These are phyloP conservation scores for Myotis myotis DNA, from an alignment of 2,797 vertebrate genomes.

Conservation along the genomic window DNA sequence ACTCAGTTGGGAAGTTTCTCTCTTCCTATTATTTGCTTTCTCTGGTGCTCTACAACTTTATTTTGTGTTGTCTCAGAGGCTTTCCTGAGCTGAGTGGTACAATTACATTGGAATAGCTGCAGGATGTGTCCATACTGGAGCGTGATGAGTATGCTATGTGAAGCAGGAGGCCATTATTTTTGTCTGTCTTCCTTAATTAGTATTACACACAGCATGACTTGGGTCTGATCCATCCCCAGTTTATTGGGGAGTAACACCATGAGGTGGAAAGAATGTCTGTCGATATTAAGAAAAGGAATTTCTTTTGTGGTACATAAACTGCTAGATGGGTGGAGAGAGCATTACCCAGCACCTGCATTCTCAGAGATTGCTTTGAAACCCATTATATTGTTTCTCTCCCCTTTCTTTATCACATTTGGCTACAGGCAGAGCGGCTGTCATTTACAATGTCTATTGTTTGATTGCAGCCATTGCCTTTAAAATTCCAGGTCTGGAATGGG, in stretches of 20 bases:
- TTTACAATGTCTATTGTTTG: slow-evolving; percentile 53
- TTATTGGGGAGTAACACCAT: slow-evolving; percentile 60
- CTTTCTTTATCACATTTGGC: slow-evolving; percentile 65
- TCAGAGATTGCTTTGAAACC: slow-evolving; percentile 59
- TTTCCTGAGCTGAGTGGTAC: slow-evolving; percentile 56
- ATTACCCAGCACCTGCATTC: slow-evolving; percentile 68
- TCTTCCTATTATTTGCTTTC: slow-evolving; percentile 6
- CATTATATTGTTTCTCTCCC: slow-evolving; percentile 16
- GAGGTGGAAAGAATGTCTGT: slow-evolving; percentile 62
- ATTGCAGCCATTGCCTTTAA: slow-evolving; percentile 56
- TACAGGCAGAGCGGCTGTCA: slow-evolving; percentile 13
- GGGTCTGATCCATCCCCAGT: slow-evolving; percentile 52
- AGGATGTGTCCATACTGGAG: slow-evolving; percentile 60
- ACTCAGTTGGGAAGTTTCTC: slow-evolving; percentile 44
- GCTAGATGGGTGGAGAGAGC: slow-evolving; percentile 8
- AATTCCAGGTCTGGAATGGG: slow-evolving; percentile 63
- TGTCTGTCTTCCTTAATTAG: slow-evolving; percentile 75
- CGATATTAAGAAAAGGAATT: slow-evolving; percentile 39
- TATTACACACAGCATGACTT: slow-evolving; percentile 66
- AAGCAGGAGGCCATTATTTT: slow-evolving; percentile 64
- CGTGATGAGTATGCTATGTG: background rate
- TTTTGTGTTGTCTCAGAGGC: slow-evolving; percentile 50
- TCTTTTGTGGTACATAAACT: slow-evolving; percentile 47
- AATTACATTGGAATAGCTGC: slow-evolving; percentile 49
- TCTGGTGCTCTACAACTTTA: slow-evolving; percentile 23